Percentiles rank a stretch among this genome's conserved stretches.
These are phyloP conservation scores for Stegodyphus dumicola DNA, from an alignment of 1,140 invertebrate genomes.

Conservation along the genomic window DNA sequence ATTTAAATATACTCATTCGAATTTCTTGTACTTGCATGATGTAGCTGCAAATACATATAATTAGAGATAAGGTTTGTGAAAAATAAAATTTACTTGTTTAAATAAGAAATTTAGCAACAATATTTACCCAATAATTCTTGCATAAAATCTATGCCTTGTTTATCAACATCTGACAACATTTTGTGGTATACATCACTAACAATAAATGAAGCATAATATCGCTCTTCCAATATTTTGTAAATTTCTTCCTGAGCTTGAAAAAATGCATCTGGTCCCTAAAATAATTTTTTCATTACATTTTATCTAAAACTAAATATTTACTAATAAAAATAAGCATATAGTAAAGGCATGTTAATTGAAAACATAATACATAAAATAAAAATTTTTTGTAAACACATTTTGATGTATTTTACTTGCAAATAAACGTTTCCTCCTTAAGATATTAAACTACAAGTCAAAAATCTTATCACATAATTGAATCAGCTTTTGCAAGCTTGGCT, in stretches of 20 bases:
- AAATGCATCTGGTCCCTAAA: slow-evolving; percentile 84
- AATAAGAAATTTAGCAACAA: not conserved
- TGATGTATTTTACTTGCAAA: too few relatives aligned
- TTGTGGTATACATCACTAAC: slow-evolving; percentile 86
- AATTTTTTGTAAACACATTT: too few relatives aligned
- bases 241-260: slow-evolving; percentile 86
- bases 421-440: too few relatives aligned
- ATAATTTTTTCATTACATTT: not conserved
- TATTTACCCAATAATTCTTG: slow-evolving; percentile 69
- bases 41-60: too few relatives aligned
- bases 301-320: not conserved
- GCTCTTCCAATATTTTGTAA: slow-evolving; percentile 81
- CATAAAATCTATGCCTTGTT: slow-evolving; percentile 78
- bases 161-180: slow-evolving; percentile 70
- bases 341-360: not conserved
- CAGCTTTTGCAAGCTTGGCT: too few relatives aligned
- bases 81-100: too few relatives aligned
- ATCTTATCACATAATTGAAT: too few relatives aligned
- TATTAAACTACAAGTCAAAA: too few relatives aligned
- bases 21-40: too few relatives aligned
- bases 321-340: not conserved
- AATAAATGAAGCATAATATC: slow-evolving; percentile 89
- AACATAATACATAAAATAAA: too few relatives aligned
- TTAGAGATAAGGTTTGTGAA: too few relatives aligned
- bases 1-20: too few relatives aligned